These are phyloP conservation scores for Chloroceryle amazona DNA, from an alignment of 2,797 vertebrate genomes.

Conservation along the genomic window DNA sequence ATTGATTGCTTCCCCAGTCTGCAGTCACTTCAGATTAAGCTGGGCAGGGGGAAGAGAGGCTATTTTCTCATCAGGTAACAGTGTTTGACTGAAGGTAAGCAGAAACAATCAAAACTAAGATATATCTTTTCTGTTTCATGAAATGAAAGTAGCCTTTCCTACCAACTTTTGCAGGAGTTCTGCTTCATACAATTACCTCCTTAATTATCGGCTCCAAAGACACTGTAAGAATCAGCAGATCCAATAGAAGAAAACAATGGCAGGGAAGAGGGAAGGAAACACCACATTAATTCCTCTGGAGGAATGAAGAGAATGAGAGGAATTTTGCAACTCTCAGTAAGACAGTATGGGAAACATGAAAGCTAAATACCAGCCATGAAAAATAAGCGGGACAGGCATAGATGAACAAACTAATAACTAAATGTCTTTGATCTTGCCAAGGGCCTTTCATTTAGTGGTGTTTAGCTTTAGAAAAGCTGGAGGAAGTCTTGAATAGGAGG, in stretches of 20 bases:
- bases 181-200: not conserved
- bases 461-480: not conserved
- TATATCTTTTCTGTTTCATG: not conserved
- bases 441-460: not conserved
- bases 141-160: not conserved
- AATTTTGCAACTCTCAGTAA: not conserved
- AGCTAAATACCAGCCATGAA: not conserved
- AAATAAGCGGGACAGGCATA: not conserved
- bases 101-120: conserved; percentile 17
- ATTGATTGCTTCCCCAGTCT: not conserved
- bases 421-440: not conserved
- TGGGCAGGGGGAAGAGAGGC: not conserved
- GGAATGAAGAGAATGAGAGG: not conserved
- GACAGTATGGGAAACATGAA: not conserved
- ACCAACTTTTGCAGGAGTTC: not conserved
- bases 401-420: not conserved
- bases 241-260: not conserved
- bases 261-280: not conserved
- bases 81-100: not conserved
- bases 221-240: not conserved
- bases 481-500: not conserved
- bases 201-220: not conserved
- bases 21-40: not conserved
- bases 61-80: conserved; percentile 41
- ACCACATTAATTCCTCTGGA: not conserved